Evolutionary conservation across 1,140 invertebrate genomes (phyloP), one percentile per base, ranked within the genome.

Genomic region (Cotesia chilonis): DNA sequence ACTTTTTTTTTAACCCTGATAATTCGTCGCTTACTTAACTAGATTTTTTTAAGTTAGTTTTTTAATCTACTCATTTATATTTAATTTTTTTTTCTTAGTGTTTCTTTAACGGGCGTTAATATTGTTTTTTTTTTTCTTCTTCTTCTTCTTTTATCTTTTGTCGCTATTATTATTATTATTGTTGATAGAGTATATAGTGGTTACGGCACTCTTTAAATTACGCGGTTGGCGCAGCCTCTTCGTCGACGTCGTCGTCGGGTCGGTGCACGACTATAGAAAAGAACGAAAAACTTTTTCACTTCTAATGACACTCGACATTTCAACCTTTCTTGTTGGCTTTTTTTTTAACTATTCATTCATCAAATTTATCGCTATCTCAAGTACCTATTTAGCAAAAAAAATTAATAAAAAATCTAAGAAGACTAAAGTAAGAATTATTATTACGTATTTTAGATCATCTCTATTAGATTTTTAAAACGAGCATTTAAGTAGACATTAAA

Each of bases 1-100:
- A 9, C 38, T 47, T 47, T 47, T 47, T 41, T 66, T 66, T 66
- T 66, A 12, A 66, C 14, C 5, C 60, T 36, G 14, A 63, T 63
- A 63, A 63, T 37, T 38, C 60, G 35, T 63, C 12, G n/a, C 36
- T 63, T 36, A n/a, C 12, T 36, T 35, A 37, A 37, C 36, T n/a
- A 6, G 12, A 37, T 63, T 60, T 63, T 63, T 63, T 20, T 35
- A 51, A 9, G 41, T 47, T 51, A 38, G 6, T 60, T 14, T 41
- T 12, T 41, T 14, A 51, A 47, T 14, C 68, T 10, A 47, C 59
- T 63, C n/a, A 63, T 59, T 28, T 28, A 6, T 20, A 59, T 28
- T 28, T 9, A 47, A 47, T 47, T 47, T 57, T 57, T 57, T 5
- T 57, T n/a, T 12, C n/a, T 57, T 28, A 28, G 28, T 28, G 28